phyloP scores from a whole-genome alignment of 1,140 invertebrate species.

The Leucophenga varia region DNA sequence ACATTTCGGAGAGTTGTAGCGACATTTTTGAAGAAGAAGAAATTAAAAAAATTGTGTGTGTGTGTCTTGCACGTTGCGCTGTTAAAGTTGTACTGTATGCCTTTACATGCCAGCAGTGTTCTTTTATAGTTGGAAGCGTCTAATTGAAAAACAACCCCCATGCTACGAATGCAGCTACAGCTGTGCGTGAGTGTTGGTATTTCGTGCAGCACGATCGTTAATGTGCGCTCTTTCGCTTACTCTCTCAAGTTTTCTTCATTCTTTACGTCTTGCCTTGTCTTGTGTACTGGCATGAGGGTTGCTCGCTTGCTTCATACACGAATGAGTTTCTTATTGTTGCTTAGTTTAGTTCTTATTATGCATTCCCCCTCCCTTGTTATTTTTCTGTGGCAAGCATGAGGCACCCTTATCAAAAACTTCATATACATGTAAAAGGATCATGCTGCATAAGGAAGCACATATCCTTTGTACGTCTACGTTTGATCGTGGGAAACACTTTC shows the following conservation, averaged over 20 bases:
- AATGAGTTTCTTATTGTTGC: slow-evolving; percentile 40
- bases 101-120: neutral
- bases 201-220: no score
- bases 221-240: neutral
- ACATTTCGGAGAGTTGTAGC: slow-evolving; percentile 58
- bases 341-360: slow-evolving; percentile 45
- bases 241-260: no score
- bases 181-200: slow-evolving; percentile 5
- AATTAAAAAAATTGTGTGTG: neutral
- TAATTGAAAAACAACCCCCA: slow-evolving; percentile 45
- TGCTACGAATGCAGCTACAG: slow-evolving; percentile 4
- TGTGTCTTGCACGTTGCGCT: slow-evolving; percentile 24
- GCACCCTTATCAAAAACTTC: slow-evolving; percentile 41
- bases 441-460: slow-evolving; percentile 26
- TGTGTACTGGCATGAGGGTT: slow-evolving; percentile 46
- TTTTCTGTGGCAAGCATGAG: no score
- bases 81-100: slow-evolving; percentile 29
- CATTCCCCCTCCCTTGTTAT: slow-evolving; percentile 8
- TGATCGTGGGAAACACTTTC: slow-evolving; percentile 55
- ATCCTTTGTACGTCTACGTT: slow-evolving; percentile 20
- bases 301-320: slow-evolving; percentile 8
- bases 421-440: slow-evolving; percentile 36
- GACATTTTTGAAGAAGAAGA: slow-evolving; percentile 39
- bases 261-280: slow-evolving; percentile 28
- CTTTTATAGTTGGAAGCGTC: slow-evolving; percentile 31